These are phyloP conservation scores for Ecdyonurus torrentis DNA, from an alignment of 2,888 invertebrate genomes.

Conservation along the genomic window DNA sequence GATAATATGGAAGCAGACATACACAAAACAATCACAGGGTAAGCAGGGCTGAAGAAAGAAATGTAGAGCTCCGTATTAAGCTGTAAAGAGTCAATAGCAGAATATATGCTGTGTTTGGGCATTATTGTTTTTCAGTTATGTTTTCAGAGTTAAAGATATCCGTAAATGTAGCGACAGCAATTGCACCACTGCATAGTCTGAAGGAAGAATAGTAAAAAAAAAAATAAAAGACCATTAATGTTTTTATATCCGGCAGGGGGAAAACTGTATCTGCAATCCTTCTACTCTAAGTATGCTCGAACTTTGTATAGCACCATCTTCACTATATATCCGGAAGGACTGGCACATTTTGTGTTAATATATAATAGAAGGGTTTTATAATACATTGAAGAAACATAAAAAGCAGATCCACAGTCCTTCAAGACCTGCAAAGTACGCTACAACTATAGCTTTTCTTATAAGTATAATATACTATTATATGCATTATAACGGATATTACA, in stretches of 20 bases:
- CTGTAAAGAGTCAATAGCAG: not conserved
- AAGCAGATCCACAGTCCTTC: not conserved
- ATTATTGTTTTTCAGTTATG: not conserved
- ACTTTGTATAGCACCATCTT: not conserved
- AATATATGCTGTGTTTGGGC: not conserved
- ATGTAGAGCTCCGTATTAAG: not conserved
- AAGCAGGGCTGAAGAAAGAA: not conserved
- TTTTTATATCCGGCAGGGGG: not conserved
- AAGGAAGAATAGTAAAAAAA: not conserved
- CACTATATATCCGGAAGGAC: not conserved
- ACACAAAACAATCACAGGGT: not conserved
- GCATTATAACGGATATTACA: too few species aligned
- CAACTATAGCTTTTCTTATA: too few species aligned
- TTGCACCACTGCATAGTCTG: not conserved
- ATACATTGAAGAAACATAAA: not conserved
- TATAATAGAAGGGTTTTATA: constrained; percentile 1
- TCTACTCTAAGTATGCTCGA: too few species aligned
- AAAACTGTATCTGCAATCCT: not conserved
- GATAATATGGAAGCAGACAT: not conserved
- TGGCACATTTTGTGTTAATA: constrained; percentile 5
- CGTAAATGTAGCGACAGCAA: not conserved
- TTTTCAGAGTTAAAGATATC: not conserved
- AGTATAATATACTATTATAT: too few species aligned
- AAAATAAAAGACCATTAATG: not conserved
- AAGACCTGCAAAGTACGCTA: not conserved